Conservation (phyloP, 2,113 vertebrate genomes). For the Paracanthobrama guichenoti region DNA sequence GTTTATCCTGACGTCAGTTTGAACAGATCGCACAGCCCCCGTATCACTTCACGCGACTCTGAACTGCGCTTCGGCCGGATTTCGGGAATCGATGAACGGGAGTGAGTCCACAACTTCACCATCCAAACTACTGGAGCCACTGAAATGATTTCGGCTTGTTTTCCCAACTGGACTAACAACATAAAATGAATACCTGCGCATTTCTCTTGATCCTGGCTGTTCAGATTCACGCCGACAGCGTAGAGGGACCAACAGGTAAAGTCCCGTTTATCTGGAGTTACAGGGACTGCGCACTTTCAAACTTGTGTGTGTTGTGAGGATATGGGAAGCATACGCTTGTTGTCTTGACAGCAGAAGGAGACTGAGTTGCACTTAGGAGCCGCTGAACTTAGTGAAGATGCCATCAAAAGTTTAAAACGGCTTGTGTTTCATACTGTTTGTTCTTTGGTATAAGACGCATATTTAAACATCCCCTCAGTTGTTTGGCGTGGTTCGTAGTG, state of each 20-base stretch:
- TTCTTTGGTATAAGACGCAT: not conserved
- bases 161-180: conserved; percentile 77
- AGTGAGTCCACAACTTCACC: conserved; percentile 59
- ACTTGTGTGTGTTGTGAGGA: conserved; percentile 42
- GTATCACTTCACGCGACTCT: conserved; percentile 66
- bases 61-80: conserved; percentile 66
- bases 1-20: conserved; percentile 82
- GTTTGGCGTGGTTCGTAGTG: not conserved
- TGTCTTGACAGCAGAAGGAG: not conserved
- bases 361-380: not conserved
- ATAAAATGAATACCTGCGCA: conserved; percentile 79
- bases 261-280: conserved; percentile 31
- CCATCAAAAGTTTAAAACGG: not conserved
- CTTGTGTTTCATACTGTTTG: not conserved
- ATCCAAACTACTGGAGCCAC: conserved; percentile 64
- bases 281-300: conserved; percentile 48
- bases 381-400: conserved; percentile 27
- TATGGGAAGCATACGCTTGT: not conserved
- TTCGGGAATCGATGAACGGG: conserved; percentile 66
- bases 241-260: conserved; percentile 82
- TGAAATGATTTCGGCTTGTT: conserved; percentile 66
- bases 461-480: not conserved
- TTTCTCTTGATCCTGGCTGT: conserved; percentile 76
- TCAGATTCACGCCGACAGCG: conserved; percentile 80
- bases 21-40: conserved; percentile 69